A percentile compares a stretch with the other conserved stretches of the same genome.
phyloP scores from a whole-genome alignment of 2,888 invertebrate species.

The Antitype chi region DNA sequence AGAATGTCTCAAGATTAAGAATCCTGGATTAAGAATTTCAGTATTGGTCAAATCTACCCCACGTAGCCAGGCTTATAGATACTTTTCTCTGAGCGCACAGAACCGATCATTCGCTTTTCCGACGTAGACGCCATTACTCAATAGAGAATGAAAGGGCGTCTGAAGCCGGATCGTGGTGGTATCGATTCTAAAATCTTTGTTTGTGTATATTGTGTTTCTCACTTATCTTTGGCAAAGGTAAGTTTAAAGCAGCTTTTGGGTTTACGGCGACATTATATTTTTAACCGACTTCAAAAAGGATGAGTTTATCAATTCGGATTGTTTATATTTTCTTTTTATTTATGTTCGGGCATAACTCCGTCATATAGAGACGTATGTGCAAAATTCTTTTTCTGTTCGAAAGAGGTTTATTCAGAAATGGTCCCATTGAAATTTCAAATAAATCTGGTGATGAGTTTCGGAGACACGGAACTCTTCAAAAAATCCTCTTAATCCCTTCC shows the following conservation, averaged over 20 bases:
- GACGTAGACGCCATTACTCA: background rate
- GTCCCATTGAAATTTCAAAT: too few species aligned
- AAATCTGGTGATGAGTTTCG: too few species aligned
- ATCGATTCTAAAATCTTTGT: conserved; percentile 23
- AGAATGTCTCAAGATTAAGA: background rate
- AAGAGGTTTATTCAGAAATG: too few species aligned
- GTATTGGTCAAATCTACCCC: background rate
- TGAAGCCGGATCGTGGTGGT: conserved; percentile 7
- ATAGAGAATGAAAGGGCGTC: background rate
- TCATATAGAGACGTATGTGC: too few species aligned
- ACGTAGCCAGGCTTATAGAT: background rate
- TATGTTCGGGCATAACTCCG: too few species aligned
- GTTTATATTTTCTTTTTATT: too few species aligned
- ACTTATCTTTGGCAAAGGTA: conserved; percentile 8
- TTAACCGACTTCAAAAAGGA: too few species aligned
- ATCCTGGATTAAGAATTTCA: background rate
- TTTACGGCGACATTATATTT: conserved; percentile 9
- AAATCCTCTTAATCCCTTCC: too few species aligned
- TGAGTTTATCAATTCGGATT: too few species aligned
- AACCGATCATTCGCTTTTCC: conserved; percentile 6
- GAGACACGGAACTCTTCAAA: too few species aligned
- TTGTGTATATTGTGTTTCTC: conserved; percentile 22
- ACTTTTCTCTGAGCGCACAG: background rate
- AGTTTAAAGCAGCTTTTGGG: background rate
- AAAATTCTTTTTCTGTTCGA: too few species aligned